Evolutionary conservation across 64 coral and sea anemone genomes (phyloP), one percentile per base, ranked within the genome.

Genomic region (Pocillopora damicornis): DNA sequence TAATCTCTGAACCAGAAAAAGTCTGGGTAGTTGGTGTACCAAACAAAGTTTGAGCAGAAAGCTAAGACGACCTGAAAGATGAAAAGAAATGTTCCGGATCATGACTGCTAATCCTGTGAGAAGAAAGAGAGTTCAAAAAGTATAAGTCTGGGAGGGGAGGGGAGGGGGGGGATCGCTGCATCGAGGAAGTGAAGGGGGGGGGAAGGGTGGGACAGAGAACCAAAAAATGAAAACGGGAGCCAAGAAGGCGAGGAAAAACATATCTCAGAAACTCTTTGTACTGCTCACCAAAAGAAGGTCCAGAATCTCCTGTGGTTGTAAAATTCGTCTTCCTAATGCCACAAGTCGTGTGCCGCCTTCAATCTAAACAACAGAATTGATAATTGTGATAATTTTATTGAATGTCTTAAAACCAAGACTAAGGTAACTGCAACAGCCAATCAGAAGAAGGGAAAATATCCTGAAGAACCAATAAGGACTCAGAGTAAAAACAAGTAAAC

Each of bases 21-120:
- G 63, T 45, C 23, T 17, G 92, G 92, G 60, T 90, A 94, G 61
- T 85, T 71, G 58, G 64, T 85, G 79, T 96, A 96, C 94, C 94
- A 96, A 71, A 88, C 88, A 35, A 93, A 71, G 88, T 96, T 93
- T 0, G 91, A 86, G 67, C 26, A 83, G 63, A 96, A 96, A 18
- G 94, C 94, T 38, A 88, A 74, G 14, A 90, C 16, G 0, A 92
- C 87, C 94, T 96, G 56, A 77, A 71, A 62, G 60, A 38, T 3
- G 42, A 45, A 81, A 1, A 74, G 37, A 73, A 7, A 5, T 15
- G 63, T 35, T 25, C 8, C 16, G 15, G 10, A 15, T 22, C 1
- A 15, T 78, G 15, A 2, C 11, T 59, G 1, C 7, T 37, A 76
- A 37, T 17, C 73, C 34, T 9, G 25, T 13, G 2, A 38, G 6